Evolutionary conservation across 1,140 invertebrate genomes (phyloP), one percentile per base, ranked within the genome.

Genomic region (Coelopa frigida): DNA sequence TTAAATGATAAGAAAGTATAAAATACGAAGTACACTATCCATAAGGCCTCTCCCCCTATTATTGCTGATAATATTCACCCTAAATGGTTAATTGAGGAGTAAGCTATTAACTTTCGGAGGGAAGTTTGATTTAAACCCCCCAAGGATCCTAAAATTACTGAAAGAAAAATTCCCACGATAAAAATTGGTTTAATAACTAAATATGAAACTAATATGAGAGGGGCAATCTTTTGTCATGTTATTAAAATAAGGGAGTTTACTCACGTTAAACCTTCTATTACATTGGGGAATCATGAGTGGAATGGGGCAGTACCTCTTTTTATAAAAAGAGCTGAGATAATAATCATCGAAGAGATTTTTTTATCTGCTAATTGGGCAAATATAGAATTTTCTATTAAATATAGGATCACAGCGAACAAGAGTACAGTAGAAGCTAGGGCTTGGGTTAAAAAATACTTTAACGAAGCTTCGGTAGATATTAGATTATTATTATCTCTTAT

Each of bases 51-150:
- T 21, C 52, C 64, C 53, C 56, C 54, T 52, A 61, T 31, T 53
- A 63, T 51, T 33, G 41, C 32, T 38, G 46, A 33, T 42, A 73
- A 27, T 68, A 74, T 66, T 71, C 72, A 73, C 20, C 61, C 60
- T 59, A 73, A 62, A 54, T 74, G 70, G 56, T 72, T 73, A 65
- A 73, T 73, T 6, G 72, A 73, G 18, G 72, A 74, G 56, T 64
- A 73, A 23, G 62, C 49, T 68, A 74, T 48, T 50, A n/a, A n/a
- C n/a, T n/a, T n/a, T n/a, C n/a, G n/a, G n/a, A n/a, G n/a, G n/a
- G n/a, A n/a, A n/a, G n/a, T n/a, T n/a, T n/a, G n/a, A n/a, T n/a
- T n/a, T n/a, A n/a, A n/a, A n/a, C n/a, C n/a, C n/a, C n/a, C n/a
- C n/a, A n/a, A n/a, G n/a, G 52, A 44, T 43, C 60, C 61, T 51